phyloP scores from a whole-genome alignment of 2,888 invertebrate genomes.

The Meta bourneti region DNA sequence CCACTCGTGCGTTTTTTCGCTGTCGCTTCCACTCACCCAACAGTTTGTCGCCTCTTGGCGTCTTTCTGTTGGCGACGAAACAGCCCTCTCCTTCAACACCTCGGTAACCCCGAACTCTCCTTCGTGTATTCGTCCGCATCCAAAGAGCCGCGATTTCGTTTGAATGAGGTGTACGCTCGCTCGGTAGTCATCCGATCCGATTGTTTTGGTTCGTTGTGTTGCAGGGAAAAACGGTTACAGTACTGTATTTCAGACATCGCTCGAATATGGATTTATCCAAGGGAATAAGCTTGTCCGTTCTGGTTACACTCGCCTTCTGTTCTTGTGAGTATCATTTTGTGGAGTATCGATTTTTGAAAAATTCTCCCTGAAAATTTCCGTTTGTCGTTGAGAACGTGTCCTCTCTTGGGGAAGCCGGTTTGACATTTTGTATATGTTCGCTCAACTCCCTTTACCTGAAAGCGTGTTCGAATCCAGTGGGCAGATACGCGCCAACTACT shows the following conservation, averaged over 20 bases:
- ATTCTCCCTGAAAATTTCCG: not conserved
- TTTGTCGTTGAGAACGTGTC: not conserved
- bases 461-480: conserved; percentile 41
- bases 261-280: conserved; percentile 66
- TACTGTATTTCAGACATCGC: not conserved
- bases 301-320: conserved; percentile 38
- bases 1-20: not conserved
- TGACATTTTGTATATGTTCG: conserved; percentile 38
- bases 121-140: conserved; percentile 42
- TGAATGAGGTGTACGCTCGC: conserved; percentile 68
- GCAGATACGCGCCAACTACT: conserved; percentile 25
- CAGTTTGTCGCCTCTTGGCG: conserved; percentile 15
- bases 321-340: conserved; percentile 53
- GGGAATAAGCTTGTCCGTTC: conserved; percentile 51
- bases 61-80: conserved; percentile 13
- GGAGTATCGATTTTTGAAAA: not conserved
- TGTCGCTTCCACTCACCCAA: not conserved
- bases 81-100: not conserved
- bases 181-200: conserved; percentile 61
- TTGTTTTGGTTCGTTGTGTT: conserved; percentile 61
- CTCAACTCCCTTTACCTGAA: conserved; percentile 8
- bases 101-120: conserved; percentile 28
- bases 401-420: conserved; percentile 30
- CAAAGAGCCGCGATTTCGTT: conserved; percentile 63
- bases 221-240: conserved; percentile 55